Base-by-base conservation (phyloP, 2,113 vertebrate species). In the Clinocottus analis region DNA sequence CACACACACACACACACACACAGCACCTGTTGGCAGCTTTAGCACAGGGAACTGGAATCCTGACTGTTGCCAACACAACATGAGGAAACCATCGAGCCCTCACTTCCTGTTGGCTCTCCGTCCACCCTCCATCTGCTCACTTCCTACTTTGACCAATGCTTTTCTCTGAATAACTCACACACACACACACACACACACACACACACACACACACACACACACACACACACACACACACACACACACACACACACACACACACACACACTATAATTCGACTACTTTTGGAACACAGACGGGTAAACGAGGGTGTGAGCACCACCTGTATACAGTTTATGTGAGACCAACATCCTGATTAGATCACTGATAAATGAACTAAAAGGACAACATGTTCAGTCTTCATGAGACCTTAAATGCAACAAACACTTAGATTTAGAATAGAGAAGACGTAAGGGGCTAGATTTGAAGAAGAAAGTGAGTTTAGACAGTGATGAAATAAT, bases 41-140 rank as follows among this genome's bases (percentile, higher is more conserved):
- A 49, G 47, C 19, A 88, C 31, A 59, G 63, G 85, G 85, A 88
- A 88, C 77, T 87, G 82, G 90, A 87, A 80, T 75, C 43, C 55
- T 49, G 29, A 67, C 39, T 43, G 75, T 53, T 84, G 88, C 87
- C 90, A 89, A 76, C 67, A 67, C 77, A 77, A 78, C 90, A 90
- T 86, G 86, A 85, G 89, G 88, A 90, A 91, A 90, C 76, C 84
- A 90, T 84, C n/a, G 10, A 80, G 81, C 60, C 80, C 61, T 25
- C 51, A 82, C 85, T 91, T 91, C 90, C 90, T 91, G 85, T 90
- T 90, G 87, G 85, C 73, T 76, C 25, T 70, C 35, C 51, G 35
- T 75, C 78, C 59, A 5, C 63, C 87, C 80, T 87, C 84, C 88
- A 91, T 89, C 87, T 89, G 87, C 84, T 87, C 70, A 72, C 80